These are phyloP conservation scores for Drosophila borealis DNA, from an alignment of 2,888 invertebrate species.

Conservation along the genomic window DNA sequence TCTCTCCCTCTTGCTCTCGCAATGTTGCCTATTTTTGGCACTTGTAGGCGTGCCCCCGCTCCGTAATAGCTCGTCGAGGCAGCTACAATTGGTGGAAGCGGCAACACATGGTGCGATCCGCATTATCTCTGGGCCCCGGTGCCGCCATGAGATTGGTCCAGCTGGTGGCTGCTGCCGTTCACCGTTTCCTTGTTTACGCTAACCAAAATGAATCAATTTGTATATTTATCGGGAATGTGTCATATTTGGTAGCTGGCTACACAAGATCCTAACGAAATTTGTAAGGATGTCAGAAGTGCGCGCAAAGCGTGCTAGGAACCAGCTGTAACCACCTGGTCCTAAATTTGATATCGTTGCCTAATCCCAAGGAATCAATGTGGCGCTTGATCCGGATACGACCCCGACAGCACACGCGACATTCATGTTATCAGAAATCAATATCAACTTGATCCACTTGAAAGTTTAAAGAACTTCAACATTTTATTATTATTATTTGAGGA, in stretches of 20 bases:
- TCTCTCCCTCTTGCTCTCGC: conserved; percentile 43
- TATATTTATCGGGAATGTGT: conserved; percentile 34
- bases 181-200: conserved; percentile 39
- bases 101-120: conserved; percentile 75
- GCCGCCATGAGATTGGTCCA: conserved; percentile 68
- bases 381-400: conserved; percentile 30
- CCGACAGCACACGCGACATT: conserved; percentile 37
- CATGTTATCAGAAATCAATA: not conserved
- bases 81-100: conserved; percentile 69
- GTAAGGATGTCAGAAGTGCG: conserved; percentile 35
- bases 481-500: not conserved
- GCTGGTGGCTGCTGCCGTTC: conserved; percentile 43
- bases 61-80: conserved; percentile 27
- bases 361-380: conserved; percentile 34
- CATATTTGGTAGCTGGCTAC: conserved; percentile 1
- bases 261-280: conserved; percentile 6
- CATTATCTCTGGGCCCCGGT: conserved; percentile 40
- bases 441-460: conserved; percentile 8
- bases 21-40: conserved; percentile 83
- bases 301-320: conserved; percentile 61
- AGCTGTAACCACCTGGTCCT: conserved; percentile 67
- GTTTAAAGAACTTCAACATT: not conserved
- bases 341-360: conserved; percentile 48
- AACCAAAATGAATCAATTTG: conserved; percentile 50
- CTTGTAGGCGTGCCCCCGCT: conserved; percentile 74